phyloP scores from a whole-genome alignment of 2,888 invertebrate species.

The Acrobasis suavella region DNA sequence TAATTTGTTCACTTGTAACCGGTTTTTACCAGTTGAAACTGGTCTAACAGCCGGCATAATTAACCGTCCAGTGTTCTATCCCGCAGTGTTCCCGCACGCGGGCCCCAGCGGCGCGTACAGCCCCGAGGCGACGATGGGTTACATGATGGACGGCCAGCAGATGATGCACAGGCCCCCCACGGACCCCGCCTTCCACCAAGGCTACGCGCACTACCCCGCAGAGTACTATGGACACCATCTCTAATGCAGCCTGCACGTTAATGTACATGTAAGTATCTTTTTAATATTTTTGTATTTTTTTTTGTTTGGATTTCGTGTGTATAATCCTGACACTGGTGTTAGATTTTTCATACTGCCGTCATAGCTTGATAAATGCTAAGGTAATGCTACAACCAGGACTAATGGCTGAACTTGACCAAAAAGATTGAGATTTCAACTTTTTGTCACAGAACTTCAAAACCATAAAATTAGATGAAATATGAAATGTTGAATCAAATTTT shows the following conservation, averaged over 20 bases:
- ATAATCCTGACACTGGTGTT: too few species aligned
- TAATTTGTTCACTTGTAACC: not conserved
- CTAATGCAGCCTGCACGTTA: conserved; percentile 81
- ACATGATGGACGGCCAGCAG: conserved; percentile 99
- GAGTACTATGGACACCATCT: conserved; percentile 97
- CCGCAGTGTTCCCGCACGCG: conserved; percentile 95
- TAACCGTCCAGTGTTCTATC: conserved; percentile 78
- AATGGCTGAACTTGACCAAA: too few species aligned
- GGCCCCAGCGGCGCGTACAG: conserved; percentile 98
- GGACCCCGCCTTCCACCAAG: conserved; percentile 96
- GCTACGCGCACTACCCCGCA: conserved; percentile 94
- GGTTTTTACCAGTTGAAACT: conserved; percentile 4
- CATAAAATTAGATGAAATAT: too few species aligned
- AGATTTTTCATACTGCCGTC: too few species aligned
- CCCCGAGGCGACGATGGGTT: conserved; percentile 97
- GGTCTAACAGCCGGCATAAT: conserved; percentile 60
- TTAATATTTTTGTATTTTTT: too few species aligned
- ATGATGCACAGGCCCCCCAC: conserved; percentile 98
- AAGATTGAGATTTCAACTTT: too few species aligned
- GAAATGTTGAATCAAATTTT: too few species aligned
- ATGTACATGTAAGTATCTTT: conserved; percentile 72
- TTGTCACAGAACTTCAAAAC: too few species aligned
- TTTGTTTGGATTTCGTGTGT: too few species aligned
- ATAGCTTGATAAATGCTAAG: too few species aligned
- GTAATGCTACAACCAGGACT: too few species aligned